Conservation (phyloP, 2,888 invertebrate species). For the Baronia brevicornis region DNA sequence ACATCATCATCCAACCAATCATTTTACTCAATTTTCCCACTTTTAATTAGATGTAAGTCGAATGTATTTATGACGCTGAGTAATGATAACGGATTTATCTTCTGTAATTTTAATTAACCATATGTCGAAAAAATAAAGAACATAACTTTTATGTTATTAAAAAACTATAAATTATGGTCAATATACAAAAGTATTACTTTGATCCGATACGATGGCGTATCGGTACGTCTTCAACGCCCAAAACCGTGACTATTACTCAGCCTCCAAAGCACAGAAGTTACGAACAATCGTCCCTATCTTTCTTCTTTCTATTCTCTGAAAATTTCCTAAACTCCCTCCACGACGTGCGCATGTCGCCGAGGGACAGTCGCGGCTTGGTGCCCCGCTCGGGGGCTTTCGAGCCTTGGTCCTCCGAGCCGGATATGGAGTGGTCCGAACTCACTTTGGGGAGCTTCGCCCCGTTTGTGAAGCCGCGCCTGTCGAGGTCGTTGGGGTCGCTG, state of each 20-base stretch:
- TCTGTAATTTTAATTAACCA: no score
- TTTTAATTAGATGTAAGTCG: no score
- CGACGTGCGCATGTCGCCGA: constrained; percentile 42
- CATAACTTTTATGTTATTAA: no score
- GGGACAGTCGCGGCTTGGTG: constrained; percentile 26
- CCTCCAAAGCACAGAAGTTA: neutral
- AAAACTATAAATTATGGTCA: no score
- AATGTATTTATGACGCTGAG: no score
- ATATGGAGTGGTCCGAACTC: constrained; percentile 23
- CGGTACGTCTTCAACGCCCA: neutral
- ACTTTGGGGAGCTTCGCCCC: constrained; percentile 23
- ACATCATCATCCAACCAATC: no score
- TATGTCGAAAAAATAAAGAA: no score
- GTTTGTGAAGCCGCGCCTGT: constrained; percentile 3
- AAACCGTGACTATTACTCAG: neutral
- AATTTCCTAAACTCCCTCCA: constrained; percentile 47
- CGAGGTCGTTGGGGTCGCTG: neutral
- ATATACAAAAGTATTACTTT: no score
- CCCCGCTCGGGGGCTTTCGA: neutral
- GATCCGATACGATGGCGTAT: neutral
- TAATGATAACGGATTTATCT: no score
- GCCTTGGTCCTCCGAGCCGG: constrained; percentile 13
- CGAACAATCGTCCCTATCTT: constrained; percentile 31
- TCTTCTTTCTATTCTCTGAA: constrained; percentile 35
- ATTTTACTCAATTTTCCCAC: no score